Evolutionary conservation across 2,797 vertebrate genomes (phyloP).

Genomic region (Lagorchestes hirsutus): DNA sequence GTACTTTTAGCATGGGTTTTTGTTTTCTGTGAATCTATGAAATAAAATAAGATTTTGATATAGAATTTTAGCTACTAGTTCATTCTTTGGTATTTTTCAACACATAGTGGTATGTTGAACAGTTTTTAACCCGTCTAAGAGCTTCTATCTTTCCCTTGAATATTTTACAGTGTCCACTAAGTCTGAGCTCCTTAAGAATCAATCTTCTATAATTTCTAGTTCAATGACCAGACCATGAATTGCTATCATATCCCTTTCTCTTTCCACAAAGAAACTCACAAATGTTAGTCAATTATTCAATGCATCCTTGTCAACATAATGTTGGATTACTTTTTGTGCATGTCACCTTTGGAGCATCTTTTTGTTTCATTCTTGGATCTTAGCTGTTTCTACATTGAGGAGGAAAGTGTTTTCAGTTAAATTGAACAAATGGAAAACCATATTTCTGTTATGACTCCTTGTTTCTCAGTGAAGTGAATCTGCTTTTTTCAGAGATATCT

Average conservation of each 20-base stretch:
- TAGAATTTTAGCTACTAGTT: background rate
- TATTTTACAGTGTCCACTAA: background rate
- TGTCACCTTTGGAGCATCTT: too few relatives aligned
- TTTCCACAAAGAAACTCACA: background rate
- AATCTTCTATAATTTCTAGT: background rate
- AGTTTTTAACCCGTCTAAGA: background rate
- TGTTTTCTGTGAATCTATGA: background rate
- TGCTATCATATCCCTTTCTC: background rate
- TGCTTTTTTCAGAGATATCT: too few relatives aligned
- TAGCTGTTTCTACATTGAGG: too few relatives aligned
- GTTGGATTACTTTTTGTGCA: too few relatives aligned
- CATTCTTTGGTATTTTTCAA: background rate
- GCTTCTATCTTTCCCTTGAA: background rate
- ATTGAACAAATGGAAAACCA: too few relatives aligned
- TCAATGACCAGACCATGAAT: background rate
- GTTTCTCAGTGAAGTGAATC: too few relatives aligned
- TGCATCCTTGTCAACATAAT: background rate
- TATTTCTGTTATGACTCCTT: too few relatives aligned
- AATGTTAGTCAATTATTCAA: background rate
- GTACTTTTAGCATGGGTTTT: background rate
- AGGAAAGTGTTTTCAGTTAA: too few relatives aligned
- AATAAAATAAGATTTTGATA: background rate
- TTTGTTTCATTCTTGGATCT: too few relatives aligned
- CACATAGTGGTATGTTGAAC: too few relatives aligned
- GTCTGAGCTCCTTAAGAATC: background rate